Evolutionary conservation across 2,888 invertebrate genomes (phyloP).

Genomic region (Andrena camellia): DNA sequence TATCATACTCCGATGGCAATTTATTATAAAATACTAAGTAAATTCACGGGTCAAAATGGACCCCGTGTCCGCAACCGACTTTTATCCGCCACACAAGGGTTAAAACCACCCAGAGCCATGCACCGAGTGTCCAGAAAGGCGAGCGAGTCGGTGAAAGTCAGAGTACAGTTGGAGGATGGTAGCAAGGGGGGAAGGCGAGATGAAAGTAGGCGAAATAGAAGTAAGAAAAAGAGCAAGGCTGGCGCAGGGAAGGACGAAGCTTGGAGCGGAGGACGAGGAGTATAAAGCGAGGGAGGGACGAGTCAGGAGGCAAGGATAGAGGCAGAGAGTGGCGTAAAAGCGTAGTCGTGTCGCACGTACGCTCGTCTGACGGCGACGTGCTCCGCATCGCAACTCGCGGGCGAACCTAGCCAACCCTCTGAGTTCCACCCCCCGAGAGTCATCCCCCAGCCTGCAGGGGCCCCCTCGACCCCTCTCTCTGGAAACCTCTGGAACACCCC

Average conservation of each 20-base stretch:
- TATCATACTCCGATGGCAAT: too few relatives aligned
- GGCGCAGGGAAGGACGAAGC: constrained; percentile 51
- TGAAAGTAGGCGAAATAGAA: constrained; percentile 71
- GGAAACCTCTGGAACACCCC: constrained; percentile 66
- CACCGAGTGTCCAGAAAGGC: background rate
- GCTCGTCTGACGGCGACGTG: constrained; percentile 85
- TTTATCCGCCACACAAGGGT: too few relatives aligned
- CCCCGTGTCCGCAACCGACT: too few relatives aligned
- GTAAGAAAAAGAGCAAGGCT: constrained; percentile 55
- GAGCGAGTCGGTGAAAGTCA: constrained; percentile 4
- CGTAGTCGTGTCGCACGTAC: constrained; percentile 85
- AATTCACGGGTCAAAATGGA: too few relatives aligned
- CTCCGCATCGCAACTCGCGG: constrained; percentile 79
- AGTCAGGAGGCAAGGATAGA: constrained; percentile 67
- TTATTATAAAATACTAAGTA: too few relatives aligned
- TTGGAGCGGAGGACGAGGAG: constrained; percentile 49
- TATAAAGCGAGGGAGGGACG: constrained; percentile 52
- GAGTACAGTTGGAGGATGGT: background rate
- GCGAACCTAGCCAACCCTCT: constrained; percentile 75
- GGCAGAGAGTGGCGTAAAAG: constrained; percentile 83
- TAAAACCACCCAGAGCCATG: too few relatives aligned
- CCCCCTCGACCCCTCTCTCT: constrained; percentile 62
- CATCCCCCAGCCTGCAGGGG: constrained; percentile 59
- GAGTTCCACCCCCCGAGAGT: constrained; percentile 73
- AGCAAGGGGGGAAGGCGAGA: constrained; percentile 46